These are phyloP conservation scores for Sepiola atlantica DNA, from an alignment of 2,888 invertebrate genomes.

Conservation along the genomic window DNA sequence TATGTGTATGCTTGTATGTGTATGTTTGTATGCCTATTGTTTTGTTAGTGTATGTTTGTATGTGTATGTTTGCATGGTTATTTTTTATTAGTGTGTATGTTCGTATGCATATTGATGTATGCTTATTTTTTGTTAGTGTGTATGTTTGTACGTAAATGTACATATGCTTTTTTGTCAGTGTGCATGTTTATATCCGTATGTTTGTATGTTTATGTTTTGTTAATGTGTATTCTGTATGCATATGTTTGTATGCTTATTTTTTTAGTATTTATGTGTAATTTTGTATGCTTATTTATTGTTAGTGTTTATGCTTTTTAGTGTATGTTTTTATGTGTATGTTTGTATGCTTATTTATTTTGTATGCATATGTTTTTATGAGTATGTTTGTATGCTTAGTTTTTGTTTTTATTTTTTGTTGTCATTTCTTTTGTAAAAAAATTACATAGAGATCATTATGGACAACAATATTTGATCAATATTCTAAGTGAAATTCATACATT, in stretches of 20 bases:
- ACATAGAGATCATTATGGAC: not conserved
- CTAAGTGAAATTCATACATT: not conserved
- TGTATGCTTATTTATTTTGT: not conserved
- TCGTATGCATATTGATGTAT: too few species aligned
- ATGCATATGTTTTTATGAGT: not conserved
- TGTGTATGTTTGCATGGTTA: not conserved
- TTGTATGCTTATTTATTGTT: not conserved
- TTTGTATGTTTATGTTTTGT: not conserved
- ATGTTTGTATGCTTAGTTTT: not conserved
- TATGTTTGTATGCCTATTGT: not conserved
- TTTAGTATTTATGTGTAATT: not conserved
- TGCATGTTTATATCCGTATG: not conserved
- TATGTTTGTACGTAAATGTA: not conserved
- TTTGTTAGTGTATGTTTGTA: not conserved
- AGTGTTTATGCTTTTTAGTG: not conserved
- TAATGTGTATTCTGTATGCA: not conserved
- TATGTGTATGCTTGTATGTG: not conserved
- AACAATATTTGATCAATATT: not conserved
- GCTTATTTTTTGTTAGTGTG: too few species aligned
- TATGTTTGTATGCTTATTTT: too few species aligned
- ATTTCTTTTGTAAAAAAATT: too few species aligned
- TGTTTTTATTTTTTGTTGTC: not conserved
- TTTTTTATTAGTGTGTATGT: not conserved
- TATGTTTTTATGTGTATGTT: not conserved
- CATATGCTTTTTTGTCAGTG: too few species aligned